These are phyloP conservation scores for Ammodytes marinus DNA, from an alignment of 2,113 vertebrate genomes.

Conservation along the genomic window DNA sequence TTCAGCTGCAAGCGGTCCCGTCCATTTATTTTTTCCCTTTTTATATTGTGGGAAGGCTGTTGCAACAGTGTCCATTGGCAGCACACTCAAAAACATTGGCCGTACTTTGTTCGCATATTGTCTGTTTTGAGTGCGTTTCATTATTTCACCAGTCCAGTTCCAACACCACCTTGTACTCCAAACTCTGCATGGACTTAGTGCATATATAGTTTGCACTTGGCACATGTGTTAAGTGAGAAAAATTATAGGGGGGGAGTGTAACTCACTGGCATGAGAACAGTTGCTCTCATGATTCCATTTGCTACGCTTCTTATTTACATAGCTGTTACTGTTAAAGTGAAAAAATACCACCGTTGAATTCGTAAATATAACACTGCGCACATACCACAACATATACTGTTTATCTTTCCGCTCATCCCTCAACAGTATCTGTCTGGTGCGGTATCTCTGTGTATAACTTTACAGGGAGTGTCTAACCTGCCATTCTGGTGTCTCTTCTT, in stretches of 20 bases:
- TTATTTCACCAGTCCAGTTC: not conserved
- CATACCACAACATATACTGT: not conserved
- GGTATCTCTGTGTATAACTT: not conserved
- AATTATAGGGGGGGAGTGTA: not conserved
- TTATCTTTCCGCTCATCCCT: not conserved
- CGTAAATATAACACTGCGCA: not conserved
- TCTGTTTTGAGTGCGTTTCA: not conserved
- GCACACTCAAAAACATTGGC: no score
- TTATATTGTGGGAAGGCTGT: not conserved
- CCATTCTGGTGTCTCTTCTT: constrained; percentile 33
- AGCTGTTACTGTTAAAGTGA: not conserved
- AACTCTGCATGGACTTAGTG: not conserved
- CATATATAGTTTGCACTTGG: not conserved
- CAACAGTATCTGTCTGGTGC: not conserved
- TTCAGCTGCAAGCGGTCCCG: not conserved
- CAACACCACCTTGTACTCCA: not conserved
- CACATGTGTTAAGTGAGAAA: not conserved
- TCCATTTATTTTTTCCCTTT: not conserved
- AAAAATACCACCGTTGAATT: constrained; percentile 2
- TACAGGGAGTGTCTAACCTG: constrained; percentile 4
- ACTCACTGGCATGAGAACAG: not conserved
- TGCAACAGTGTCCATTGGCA: not conserved
- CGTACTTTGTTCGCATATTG: not conserved
- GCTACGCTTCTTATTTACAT: not conserved
- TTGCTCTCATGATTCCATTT: constrained; percentile 2